Evolutionary conservation across 2,888 invertebrate genomes (phyloP).

Genomic region (Dendrolimus houi): DNA sequence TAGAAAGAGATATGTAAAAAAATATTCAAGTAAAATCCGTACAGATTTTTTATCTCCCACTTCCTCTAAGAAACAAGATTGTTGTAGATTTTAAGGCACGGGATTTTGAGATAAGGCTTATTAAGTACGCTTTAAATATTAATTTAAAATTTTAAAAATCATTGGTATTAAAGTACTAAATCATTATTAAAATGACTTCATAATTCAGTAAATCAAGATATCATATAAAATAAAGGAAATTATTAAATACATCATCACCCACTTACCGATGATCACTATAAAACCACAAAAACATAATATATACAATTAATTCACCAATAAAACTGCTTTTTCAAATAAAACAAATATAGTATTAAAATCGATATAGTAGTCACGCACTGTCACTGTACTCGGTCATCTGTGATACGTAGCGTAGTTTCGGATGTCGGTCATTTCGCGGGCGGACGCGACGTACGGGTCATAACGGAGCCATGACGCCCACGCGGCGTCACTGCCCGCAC

Average conservation of each 20-base stretch:
- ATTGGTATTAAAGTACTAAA: no score
- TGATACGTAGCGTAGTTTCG: conserved; percentile 22
- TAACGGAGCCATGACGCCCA: conserved; percentile 38
- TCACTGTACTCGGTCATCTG: conserved; percentile 48
- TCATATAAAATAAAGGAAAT: no score
- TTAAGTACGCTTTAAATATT: no score
- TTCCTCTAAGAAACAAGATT: no score
- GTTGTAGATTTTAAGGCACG: no score
- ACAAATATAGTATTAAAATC: conserved; percentile 10
- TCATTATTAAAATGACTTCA: no score
- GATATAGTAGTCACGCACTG: conserved; percentile 36
- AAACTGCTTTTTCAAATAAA: conserved; percentile 7
- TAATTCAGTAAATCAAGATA: no score
- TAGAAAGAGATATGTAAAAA: no score
- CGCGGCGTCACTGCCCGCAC: conserved; percentile 44
- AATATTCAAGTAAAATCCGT: no score
- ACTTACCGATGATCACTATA: conserved; percentile 73
- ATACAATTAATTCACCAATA: conserved; percentile 23
- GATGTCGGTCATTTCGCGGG: conserved; percentile 48
- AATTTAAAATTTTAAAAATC: no score
- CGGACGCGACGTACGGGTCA: conserved; percentile 14
- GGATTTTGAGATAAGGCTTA: no score
- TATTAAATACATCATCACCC: neutral
- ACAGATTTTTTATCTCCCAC: no score
- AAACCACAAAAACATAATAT: conserved; percentile 63